Percentiles rank a stretch among this genome's conserved stretches.
Conservation (phyloP, 2,797 vertebrate genomes). For the Pygocentrus nattereri region DNA sequence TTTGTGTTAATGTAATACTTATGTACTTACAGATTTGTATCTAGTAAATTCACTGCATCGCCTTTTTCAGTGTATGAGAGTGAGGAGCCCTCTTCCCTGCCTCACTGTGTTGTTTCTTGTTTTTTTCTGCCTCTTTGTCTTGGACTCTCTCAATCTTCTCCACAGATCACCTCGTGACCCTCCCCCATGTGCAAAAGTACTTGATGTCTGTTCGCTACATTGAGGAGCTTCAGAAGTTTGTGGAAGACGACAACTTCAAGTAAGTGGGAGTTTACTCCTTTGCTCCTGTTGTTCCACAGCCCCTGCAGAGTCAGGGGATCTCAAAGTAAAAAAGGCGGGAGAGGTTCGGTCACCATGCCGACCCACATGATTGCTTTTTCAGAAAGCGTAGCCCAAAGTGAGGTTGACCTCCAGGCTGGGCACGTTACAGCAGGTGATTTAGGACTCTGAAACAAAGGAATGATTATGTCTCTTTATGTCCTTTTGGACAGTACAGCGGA, state of each 20-base stretch:
- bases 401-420: constrained; percentile 9
- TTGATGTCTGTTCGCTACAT: constrained; percentile 89
- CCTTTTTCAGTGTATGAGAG: not conserved
- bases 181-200: constrained; percentile 90
- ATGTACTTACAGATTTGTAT: not conserved
- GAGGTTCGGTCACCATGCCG: not conserved
- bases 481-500: not conserved
- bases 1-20: too few relatives aligned
- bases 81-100: not conserved
- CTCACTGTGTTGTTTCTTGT: not conserved
- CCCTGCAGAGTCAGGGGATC: not conserved
- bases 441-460: not conserved
- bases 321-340: not conserved
- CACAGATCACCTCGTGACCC: constrained; percentile 87
- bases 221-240: constrained; percentile 89
- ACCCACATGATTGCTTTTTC: constrained; percentile 37
- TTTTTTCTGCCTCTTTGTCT: not conserved
- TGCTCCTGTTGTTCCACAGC: not conserved
- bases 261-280: constrained; percentile 67
- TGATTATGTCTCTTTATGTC: constrained; percentile 21
- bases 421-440: constrained; percentile 20
- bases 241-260: constrained; percentile 90
- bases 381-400: not conserved
- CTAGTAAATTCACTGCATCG: not conserved
- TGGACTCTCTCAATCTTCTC: not conserved